phyloP scores from a whole-genome alignment of 2,888 invertebrate genomes.

The Cantharis lateralis region DNA sequence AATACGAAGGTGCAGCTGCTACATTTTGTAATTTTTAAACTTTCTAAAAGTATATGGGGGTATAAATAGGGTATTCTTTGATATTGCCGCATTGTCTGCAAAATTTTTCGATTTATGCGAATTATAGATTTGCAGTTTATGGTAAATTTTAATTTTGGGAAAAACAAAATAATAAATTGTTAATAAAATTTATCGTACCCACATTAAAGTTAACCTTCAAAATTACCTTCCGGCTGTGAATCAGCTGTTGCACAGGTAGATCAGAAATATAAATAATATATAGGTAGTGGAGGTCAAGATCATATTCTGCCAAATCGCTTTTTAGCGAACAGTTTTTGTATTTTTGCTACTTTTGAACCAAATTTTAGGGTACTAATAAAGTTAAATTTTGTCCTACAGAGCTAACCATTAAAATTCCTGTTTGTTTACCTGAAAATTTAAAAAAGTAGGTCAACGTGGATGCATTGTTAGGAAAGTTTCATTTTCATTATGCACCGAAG shows the following conservation, averaged over 20 bases:
- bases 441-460: neutral
- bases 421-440: neutral
- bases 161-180: neutral
- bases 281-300: constrained; percentile 11
- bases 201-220: neutral
- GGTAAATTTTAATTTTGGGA: neutral
- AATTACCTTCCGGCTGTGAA: neutral
- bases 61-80: neutral
- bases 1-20: constrained; percentile 18
- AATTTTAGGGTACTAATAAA: neutral
- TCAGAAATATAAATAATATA: constrained; percentile 2
- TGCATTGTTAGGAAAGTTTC: neutral
- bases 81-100: constrained; percentile 1
- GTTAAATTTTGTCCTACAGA: neutral
- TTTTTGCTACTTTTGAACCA: neutral
- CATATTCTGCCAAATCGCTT: neutral
- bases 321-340: neutral
- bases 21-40: constrained; percentile 19
- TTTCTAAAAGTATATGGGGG: constrained; percentile 21
- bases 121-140: neutral
- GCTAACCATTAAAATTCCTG: neutral
- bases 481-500: neutral
- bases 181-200: neutral
- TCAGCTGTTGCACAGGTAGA: constrained; percentile 11
- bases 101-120: neutral